Evolutionary conservation across 2,888 invertebrate species (phyloP), one percentile per base, ranked within the genome.

Genomic region (Cremastobaeus sp.): DNA sequence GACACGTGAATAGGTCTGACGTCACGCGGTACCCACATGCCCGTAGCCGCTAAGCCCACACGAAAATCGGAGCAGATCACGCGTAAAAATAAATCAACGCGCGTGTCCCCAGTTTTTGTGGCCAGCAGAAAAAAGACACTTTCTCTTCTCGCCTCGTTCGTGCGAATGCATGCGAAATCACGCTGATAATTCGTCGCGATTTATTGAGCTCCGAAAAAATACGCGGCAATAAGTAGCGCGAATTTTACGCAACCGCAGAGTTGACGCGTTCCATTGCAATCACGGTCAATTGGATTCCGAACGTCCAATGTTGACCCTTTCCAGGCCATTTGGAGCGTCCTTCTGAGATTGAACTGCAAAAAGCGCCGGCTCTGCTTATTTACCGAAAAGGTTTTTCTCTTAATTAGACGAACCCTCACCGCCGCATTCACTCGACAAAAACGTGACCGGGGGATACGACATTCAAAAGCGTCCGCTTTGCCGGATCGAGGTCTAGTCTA

Each of bases 61-160:
- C 76, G 64, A 76, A 70, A 72, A 77, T 64, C 73, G 45, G 50
- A 75, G 54, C 64, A 45, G 72, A 74, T 79, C 78, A 76, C 45
- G 74, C 65, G 68, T 78, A 78, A 78, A 80, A 80, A 80, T 81
- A 81, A 77, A 76, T 69, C 60, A 59, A 57, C 57, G 65, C 66
- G 76, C 74, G 62, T 70, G 62, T 64, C 43, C 39, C 45, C n/a
- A 21, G 30, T 59, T 65, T 57, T 57, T 45, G n/a, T 34, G 11
- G 11, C 28, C 11, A 12, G 21, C 50, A 21, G 41, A 18, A 41
- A 60, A 21, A 55, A 41, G 3, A 12, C 9, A 48, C 34, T 30
- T 30, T 32, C 18, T 45, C 34, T 47, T 47, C 11, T 39, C 17
- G 35, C 5, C 35, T 9, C 4, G 6, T 28, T 21, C 25, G 37